These are phyloP conservation scores for Ciconia nigra DNA, from an alignment of 2,797 vertebrate species.

Conservation along the genomic window DNA sequence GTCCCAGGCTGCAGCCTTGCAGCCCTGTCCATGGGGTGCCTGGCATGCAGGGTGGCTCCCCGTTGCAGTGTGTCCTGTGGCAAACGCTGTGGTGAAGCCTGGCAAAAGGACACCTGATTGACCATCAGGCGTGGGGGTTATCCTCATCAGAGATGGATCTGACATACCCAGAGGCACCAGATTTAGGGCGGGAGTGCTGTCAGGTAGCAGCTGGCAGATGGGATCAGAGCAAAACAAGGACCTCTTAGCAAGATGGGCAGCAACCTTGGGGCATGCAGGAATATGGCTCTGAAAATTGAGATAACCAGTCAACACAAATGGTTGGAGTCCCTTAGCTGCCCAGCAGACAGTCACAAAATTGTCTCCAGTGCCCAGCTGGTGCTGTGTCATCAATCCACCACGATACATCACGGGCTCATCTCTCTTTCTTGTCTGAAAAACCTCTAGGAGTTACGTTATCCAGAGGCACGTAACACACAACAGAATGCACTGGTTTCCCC, in stretches of 20 bases:
- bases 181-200: background rate
- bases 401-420: fast-evolving
- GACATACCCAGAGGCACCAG: fast-evolving
- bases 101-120: background rate
- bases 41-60: background rate
- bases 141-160: background rate
- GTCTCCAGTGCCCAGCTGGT: background rate
- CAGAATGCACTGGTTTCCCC: background rate
- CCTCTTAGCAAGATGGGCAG: background rate
- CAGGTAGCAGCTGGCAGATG: background rate
- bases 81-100: background rate
- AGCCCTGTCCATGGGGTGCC: no score
- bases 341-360: background rate
- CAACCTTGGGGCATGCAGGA: background rate
- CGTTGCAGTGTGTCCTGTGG: background rate
- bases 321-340: background rate
- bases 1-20: background rate
- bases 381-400: background rate
- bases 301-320: background rate
- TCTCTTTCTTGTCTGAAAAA: background rate
- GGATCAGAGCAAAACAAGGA: background rate
- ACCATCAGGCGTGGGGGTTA: background rate
- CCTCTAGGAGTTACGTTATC: background rate
- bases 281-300: background rate
- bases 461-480: background rate